Percentiles rank a stretch among this genome's conserved stretches.
Evolutionary conservation across 2,113 vertebrate genomes (phyloP).

Genomic region (Archilochus colubris): DNA sequence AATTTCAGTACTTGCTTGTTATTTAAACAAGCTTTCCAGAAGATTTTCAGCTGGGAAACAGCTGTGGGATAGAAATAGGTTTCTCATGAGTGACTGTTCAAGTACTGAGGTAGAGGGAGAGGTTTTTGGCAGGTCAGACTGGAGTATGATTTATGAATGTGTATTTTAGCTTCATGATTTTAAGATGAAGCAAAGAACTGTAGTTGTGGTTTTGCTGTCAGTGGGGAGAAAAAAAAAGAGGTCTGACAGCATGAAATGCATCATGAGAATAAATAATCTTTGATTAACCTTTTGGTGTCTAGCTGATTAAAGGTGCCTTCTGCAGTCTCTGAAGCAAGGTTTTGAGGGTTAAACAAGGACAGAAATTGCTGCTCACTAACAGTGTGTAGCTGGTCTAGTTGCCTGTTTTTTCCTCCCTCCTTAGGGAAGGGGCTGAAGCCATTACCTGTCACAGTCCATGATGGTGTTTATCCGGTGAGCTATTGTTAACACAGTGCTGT

Average conservation of each 20-base stretch:
- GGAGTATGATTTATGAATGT: background rate
- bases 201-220: background rate
- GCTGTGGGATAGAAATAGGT: background rate
- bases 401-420: background rate
- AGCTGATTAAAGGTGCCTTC: background rate
- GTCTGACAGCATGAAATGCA: background rate
- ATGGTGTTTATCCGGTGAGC: slow-evolving; percentile 89
- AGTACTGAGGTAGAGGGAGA: background rate
- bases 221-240: no score
- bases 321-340: background rate
- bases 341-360: background rate
- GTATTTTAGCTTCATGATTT: background rate
- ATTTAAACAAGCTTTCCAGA: background rate
- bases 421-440: background rate
- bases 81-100: background rate
- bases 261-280: background rate
- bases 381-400: background rate
- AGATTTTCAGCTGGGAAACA: background rate
- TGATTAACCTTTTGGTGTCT: background rate
- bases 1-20: background rate
- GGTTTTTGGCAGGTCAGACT: background rate
- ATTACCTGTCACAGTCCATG: slow-evolving; percentile 89
- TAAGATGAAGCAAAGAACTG: background rate
- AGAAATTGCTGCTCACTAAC: background rate
- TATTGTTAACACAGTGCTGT: slow-evolving; percentile 90